These are phyloP conservation scores for Drosophila jambulina DNA, from an alignment of 1,140 invertebrate genomes.

Conservation along the genomic window DNA sequence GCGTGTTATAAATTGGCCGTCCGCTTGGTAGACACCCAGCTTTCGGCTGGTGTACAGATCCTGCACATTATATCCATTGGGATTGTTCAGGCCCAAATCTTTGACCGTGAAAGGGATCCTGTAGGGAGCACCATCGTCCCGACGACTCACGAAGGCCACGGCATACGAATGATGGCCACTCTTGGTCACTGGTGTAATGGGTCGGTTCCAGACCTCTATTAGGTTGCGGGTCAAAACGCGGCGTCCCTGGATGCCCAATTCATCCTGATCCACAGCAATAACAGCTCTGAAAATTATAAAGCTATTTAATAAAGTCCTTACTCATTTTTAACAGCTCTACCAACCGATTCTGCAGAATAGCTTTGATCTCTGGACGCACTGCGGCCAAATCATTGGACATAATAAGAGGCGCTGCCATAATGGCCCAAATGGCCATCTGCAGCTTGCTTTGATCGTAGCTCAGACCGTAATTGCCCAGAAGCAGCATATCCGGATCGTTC, in stretches of 20 bases:
- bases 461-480: conserved; percentile 95
- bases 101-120: conserved; percentile 86
- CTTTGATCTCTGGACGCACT: conserved; percentile 90
- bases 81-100: conserved; percentile 86
- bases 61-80: conserved; percentile 85
- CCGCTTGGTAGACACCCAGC: conserved; percentile 35
- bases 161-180: conserved; percentile 93
- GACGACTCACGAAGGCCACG: conserved; percentile 93
- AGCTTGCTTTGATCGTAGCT: conserved; percentile 92
- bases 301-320: background rate
- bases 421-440: conserved; percentile 96
- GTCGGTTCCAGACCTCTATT: conserved; percentile 96
- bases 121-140: conserved; percentile 89
- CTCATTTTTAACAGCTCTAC: conserved; percentile 85
- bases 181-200: conserved; percentile 91
- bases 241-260: conserved; percentile 88
- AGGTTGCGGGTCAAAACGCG: conserved; percentile 90
- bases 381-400: conserved; percentile 94
- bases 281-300: conserved; percentile 87
- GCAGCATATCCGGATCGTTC: conserved; percentile 96
- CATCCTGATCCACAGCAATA: conserved; percentile 95
- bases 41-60: conserved; percentile 55
- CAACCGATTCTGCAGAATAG: conserved; percentile 90
- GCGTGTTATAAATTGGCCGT: conserved; percentile 61
- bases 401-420: conserved; percentile 94